Evolutionary conservation across 2,113 vertebrate species (phyloP).

Genomic region (Lathamus discolor): DNA sequence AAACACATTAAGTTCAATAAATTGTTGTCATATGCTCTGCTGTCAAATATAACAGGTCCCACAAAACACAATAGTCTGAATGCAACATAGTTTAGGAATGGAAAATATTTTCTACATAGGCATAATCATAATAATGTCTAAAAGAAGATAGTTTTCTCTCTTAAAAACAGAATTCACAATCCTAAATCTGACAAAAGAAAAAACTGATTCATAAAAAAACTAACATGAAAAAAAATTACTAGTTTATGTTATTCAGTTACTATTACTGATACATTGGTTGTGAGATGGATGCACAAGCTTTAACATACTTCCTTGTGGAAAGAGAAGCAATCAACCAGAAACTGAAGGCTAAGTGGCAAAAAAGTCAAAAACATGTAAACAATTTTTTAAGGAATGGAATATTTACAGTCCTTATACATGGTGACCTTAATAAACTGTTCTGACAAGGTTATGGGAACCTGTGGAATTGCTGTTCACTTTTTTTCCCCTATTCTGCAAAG

Average conservation of each 20-base stretch:
- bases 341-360: not conserved
- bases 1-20: not conserved
- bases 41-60: not conserved
- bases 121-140: not conserved
- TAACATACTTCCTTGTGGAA: not conserved
- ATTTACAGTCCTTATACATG: not conserved
- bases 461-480: not conserved
- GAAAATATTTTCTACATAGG: not conserved
- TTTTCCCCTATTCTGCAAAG: not conserved
- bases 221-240: not conserved
- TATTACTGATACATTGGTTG: rapidly evolving
- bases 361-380: not conserved
- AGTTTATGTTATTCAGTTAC: not conserved
- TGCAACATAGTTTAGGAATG: not conserved
- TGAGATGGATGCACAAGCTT: not conserved
- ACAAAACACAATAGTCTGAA: not conserved
- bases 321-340: not conserved
- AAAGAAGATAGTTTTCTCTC: not conserved
- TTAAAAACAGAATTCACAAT: not conserved
- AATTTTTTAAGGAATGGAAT: not conserved
- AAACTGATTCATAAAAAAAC: not conserved
- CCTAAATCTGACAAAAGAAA: not conserved
- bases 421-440: not conserved
- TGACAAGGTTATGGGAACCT: not conserved
- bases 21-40: not conserved